Evolutionary conservation across 2,113 vertebrate species (phyloP).

Genomic region (Catharus bicknelli): DNA sequence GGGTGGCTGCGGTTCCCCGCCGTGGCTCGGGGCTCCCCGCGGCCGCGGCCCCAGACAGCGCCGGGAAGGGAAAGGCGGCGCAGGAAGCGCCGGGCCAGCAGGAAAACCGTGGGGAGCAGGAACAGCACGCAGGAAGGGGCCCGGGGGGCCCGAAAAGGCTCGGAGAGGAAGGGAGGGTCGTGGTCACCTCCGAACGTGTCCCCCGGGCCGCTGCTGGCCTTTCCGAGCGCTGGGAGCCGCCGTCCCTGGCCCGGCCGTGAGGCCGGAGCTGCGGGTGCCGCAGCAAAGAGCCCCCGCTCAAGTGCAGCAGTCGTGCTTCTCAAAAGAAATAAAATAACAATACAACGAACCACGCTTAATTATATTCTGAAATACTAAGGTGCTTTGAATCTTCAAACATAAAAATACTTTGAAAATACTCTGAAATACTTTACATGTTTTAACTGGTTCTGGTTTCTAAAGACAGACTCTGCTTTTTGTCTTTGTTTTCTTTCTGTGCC

Average conservation of each 20-base stretch:
- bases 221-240: neutral
- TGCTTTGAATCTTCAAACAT: neutral
- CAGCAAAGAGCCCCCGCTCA: rapidly evolving
- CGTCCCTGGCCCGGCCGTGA: rapidly evolving
- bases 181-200: neutral
- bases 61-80: neutral
- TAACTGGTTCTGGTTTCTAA: neutral
- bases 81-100: neutral
- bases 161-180: neutral
- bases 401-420: neutral
- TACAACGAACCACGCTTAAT: neutral
- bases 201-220: neutral
- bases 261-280: rapidly evolving
- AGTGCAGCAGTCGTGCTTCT: neutral
- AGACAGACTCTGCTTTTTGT: neutral
- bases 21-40: neutral
- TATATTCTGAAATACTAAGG: neutral
- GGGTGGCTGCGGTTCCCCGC: neutral
- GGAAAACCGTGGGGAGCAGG: neutral
- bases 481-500: neutral
- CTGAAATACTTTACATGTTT: neutral
- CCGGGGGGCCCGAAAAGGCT: neutral
- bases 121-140: neutral
- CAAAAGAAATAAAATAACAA: neutral
- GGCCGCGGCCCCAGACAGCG: neutral